phyloP scores from a whole-genome alignment of 2,113 vertebrate genomes.

The Pandion haliaetus region DNA sequence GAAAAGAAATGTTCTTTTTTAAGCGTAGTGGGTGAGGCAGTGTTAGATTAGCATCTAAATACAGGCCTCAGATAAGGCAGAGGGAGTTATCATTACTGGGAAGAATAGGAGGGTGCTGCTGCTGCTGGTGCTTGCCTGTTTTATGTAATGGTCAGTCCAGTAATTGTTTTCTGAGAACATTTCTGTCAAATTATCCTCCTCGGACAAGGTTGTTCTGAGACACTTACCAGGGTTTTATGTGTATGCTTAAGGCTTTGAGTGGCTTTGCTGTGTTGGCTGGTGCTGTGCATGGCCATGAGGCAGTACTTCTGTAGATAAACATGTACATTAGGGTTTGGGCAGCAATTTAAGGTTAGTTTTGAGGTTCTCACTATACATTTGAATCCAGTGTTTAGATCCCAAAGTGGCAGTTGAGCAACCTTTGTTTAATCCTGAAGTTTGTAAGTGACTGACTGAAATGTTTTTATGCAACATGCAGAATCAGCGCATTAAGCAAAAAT shows the following conservation, averaged over 20 bases:
- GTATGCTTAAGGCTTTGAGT: not conserved
- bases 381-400: not conserved
- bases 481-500: not conserved
- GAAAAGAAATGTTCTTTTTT: not conserved
- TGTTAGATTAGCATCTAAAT: not conserved
- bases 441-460: not conserved
- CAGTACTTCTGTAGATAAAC: not conserved
- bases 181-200: not conserved
- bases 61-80: not conserved
- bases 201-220: not conserved
- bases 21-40: not conserved
- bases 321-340: not conserved
- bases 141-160: not conserved
- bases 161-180: not conserved
- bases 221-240: not conserved
- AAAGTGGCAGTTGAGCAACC: not conserved
- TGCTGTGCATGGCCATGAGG: not conserved
- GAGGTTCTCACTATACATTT: accelerated
- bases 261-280: not conserved
- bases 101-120: not conserved
- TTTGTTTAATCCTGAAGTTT: not conserved
- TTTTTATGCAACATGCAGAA: not conserved
- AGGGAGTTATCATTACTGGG: not conserved
- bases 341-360: not conserved
- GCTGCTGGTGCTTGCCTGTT: not conserved